These are phyloP conservation scores for Scaptomyza graminum DNA, from an alignment of 1,140 invertebrate genomes.

Conservation along the genomic window DNA sequence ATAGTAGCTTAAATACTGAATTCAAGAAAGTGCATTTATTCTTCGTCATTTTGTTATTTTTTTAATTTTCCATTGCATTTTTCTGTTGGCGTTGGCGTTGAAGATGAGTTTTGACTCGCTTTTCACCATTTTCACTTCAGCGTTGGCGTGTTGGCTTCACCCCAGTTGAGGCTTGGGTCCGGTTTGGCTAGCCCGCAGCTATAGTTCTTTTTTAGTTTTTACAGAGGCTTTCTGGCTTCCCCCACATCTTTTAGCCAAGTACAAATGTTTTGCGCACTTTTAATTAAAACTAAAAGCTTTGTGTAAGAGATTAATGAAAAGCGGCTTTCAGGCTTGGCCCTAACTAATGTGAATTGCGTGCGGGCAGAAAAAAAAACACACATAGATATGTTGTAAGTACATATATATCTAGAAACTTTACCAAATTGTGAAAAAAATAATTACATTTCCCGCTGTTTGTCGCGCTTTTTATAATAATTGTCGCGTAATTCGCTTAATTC, in stretches of 20 bases:
- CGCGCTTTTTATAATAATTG: conserved; percentile 68
- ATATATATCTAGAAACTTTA: conserved; percentile 32
- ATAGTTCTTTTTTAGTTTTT: not conserved
- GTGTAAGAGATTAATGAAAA: conserved; percentile 31
- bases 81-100: conserved; percentile 3
- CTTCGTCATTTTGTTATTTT: not conserved
- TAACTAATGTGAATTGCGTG: conserved; percentile 63
- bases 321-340: conserved; percentile 42
- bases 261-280: conserved; percentile 38
- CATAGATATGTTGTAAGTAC: not conserved
- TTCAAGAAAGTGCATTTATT: not conserved
- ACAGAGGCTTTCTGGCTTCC: too few species aligned
- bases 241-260: conserved; percentile 16
- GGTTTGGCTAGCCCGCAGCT: conserved; percentile 15
- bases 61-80: conserved; percentile 1
- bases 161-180: conserved; percentile 2
- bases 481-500: conserved; percentile 64
- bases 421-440: conserved; percentile 42
- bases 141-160: conserved; percentile 1
- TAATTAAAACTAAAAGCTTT: conserved; percentile 77
- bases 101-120: not conserved
- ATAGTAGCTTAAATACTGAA: not conserved
- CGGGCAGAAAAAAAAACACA: conserved; percentile 34
- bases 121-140: not conserved
- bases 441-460: conserved; percentile 54